Base-by-base conservation (phyloP, 2,888 invertebrate genomes). In the Dicycla oo region DNA sequence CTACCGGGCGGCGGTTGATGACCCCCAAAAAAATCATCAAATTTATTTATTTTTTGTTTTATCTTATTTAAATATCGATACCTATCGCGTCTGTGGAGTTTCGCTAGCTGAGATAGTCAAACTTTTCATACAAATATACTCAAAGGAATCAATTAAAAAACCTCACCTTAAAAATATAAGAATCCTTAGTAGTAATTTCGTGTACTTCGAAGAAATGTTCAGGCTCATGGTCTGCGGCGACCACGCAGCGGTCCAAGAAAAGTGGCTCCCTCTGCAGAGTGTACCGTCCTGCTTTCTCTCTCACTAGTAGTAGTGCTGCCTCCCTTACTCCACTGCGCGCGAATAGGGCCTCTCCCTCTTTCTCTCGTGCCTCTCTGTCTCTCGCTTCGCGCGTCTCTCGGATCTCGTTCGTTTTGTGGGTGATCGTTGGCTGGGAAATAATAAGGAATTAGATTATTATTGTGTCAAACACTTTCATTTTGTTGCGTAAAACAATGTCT, bases 141-240 rank as follows among this genome's bases (percentile, higher is more conserved):
- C 15, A 43, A 43, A 15, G 15, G 43, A 43, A 13, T 43, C 4
- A 15, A 43, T 15, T 43, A 43, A 43, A 51, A 53, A 26, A 26
- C 5, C 80, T 84, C 94, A 99, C 99, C 98, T 99, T 99, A 95
- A 99, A 98, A 93, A 99, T 98, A 94, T 98, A 98, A 72, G 99
- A 98, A 93, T 99, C 99, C 95, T 98, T 99, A 76, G 98, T 98
- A 82, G 98, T 97, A 83, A 98, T 97, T 95, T 99, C 99, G 94
- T 99, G 98, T 83, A 99, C 97, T 96, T 99, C 99, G 93, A 99
- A 99, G 93, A 98, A 98, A 93, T 99, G 99, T 91, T 98, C 98
- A 92, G 98, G 98, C 87, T 99, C 99, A 74, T 98, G 97, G 92
- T 99, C 99, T 67, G 98, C 98, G 69, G 98, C 98, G 72, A 99